Evolutionary conservation across 2,888 invertebrate genomes (phyloP), one percentile per base, ranked within the genome.

Genomic region (Neoitamus cyanurus): DNA sequence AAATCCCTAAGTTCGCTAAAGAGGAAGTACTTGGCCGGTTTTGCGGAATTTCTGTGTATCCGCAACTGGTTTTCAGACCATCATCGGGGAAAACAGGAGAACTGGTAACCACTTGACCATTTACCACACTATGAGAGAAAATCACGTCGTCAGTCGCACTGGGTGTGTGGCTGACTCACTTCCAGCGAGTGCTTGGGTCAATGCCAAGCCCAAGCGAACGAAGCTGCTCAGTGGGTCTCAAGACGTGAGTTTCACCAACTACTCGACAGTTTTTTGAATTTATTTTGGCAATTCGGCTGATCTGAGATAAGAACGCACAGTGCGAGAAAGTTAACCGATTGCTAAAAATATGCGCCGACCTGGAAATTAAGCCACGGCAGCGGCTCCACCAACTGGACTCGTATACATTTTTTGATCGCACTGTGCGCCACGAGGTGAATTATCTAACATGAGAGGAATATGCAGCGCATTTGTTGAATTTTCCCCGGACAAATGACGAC

Each of bases 61-160:
- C 58, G 58, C 11, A 58, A 25, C 58, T 20, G 58, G 15, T 58
- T 58, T 58, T 58, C 20, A 25, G 25, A 58, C 9, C 15, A 25
- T 58, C 58, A 9, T 20, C 58, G 58, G 58, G 25, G 58, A 25
- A 25, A 58, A 25, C 58, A 58, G 58, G 15, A 58, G 25, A 58
- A 58, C 58, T 58, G 58, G 58, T 58, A 58, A 58, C 58, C 58
- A 58, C 58, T 58, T 58, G 25, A 58, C 58, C 58, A 58, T 58
- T 58, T 58, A 20, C 48, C 20, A 48, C 15, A 48, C 20, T 58
- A 2, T 20, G 20, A 58, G 58, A 58, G 58, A 58, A 58, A 58
- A 58, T 58, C 58, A 20, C 58, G 25, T 58, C 25, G 58, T 58
- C 58, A 58, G 58, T 20, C 20, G 58, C 3, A 5, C 15, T 58